Conservation (phyloP, 2,888 invertebrate species). For the Sclerodermus sp. region DNA sequence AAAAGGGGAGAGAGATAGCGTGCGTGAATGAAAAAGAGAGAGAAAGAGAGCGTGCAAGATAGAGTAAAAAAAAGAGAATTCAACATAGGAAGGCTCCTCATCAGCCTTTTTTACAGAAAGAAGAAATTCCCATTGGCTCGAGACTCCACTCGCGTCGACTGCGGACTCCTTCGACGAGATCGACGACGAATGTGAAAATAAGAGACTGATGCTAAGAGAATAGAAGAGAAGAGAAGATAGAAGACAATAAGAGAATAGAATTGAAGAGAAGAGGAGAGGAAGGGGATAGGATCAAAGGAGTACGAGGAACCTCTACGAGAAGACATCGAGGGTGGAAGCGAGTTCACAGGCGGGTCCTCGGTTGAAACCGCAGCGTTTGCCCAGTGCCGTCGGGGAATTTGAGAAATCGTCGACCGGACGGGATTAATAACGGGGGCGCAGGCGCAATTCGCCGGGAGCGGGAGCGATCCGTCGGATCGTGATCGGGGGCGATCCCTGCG, state of each 20-base stretch:
- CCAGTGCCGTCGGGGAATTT: no score
- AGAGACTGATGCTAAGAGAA: neutral
- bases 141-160: neutral
- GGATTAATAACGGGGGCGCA: neutral
- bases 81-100: neutral
- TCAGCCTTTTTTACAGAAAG: neutral
- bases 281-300: conserved; percentile 5
- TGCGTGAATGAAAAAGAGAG: conserved; percentile 1
- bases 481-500: conserved; percentile 37
- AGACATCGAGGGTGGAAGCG: no score
- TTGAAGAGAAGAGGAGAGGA: neutral
- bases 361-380: no score
- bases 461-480: conserved; percentile 28
- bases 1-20: neutral
- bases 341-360: no score
- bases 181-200: neutral
- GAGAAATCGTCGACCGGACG: no score
- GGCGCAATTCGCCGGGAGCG: conserved; percentile 6
- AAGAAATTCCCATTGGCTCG: neutral
- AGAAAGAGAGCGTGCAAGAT: neutral
- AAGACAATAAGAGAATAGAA: neutral
- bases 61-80: neutral
- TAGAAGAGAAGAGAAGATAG: neutral
- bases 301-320: no score
- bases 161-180: neutral